Evolutionary conservation across 2,888 invertebrate genomes (phyloP), one percentile per base, ranked within the genome.

Genomic region (Caenorhabditis japonica): DNA sequence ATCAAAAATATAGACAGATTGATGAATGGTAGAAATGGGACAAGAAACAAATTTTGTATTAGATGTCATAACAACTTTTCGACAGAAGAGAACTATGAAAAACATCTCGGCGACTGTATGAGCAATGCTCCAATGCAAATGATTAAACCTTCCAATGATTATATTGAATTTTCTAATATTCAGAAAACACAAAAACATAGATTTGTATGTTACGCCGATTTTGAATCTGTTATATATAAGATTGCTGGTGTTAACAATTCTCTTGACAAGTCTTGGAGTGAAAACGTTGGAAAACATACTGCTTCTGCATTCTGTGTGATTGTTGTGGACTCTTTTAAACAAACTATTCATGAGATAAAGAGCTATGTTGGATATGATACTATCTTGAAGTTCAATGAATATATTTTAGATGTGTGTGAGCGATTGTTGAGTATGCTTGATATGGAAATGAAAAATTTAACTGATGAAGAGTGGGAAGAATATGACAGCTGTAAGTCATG

Each of bases 151-250:
- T 30, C 71, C 4, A 61, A 75, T 44, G 30, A 70, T 47, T 46
- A n/a, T 15, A 43, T 71, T n/a, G 43, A 78, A 46, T 77, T 78
- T 44, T 19, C 56, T 59, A 78, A 71, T 25, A 60, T 75, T 34
- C 34, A 47, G 1, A 79, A 76, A 33, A 76, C 79, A 12, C 79
- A 79, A 52, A 79, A 72, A 25, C 73, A 74, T 64, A 27, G 76
- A 41, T 79, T 55, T 36, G 66, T 79, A 13, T 55, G 61, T 43
- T 77, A 77, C 58, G 61, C 72, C n/a, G 77, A 77, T 34, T 76
- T 77, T 62, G 77, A 77, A 56, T 39, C 17, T 60, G 51, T 76
- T 0, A 78, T n/a, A n/a, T n/a, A n/a, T n/a, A n/a, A n/a, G n/a
- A n/a, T n/a, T n/a, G n/a, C n/a, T n/a, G n/a, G n/a, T n/a, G 74